Conservation (phyloP, 2,113 vertebrate genomes). For the Xyrauchen texanus region DNA sequence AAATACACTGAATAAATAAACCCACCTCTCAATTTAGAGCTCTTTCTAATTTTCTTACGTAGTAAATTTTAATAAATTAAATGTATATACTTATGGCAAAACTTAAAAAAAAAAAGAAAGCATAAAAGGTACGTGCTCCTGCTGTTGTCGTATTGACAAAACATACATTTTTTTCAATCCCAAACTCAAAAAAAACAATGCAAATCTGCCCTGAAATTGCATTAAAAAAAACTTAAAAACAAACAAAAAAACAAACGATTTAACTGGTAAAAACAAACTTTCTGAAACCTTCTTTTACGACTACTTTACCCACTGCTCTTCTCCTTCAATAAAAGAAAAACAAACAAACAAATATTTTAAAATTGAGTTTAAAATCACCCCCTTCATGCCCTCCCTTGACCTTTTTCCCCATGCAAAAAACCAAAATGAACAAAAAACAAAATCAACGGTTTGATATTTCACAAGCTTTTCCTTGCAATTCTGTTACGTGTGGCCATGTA, state of each 20-base stretch:
- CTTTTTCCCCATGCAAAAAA: constrained; percentile 78
- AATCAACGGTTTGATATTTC: constrained; percentile 72
- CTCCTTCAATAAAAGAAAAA: constrained; percentile 58
- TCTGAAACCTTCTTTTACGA: constrained; percentile 71
- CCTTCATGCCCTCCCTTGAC: constrained; percentile 59
- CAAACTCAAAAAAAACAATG: constrained; percentile 58
- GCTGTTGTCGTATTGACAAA: constrained; percentile 52
- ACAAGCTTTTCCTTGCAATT: constrained; percentile 71
- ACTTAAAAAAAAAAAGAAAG: constrained; percentile 4
- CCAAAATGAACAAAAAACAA: constrained; percentile 51
- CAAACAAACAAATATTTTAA: constrained; percentile 65
- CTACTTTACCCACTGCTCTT: constrained; percentile 52
- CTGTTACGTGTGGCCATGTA: constrained; percentile 46
- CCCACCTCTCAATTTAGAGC: constrained; percentile 55
- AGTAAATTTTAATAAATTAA: constrained; percentile 73
- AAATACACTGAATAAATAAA: constrained; percentile 60
- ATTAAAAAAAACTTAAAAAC: constrained; percentile 45
- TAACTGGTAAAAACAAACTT: constrained; percentile 75
- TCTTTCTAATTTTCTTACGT: constrained; percentile 58
- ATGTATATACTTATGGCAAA: constrained; percentile 66
- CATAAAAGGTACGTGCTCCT: constrained; percentile 51
- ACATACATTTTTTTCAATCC: constrained; percentile 53
- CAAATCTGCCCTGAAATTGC: constrained; percentile 71
- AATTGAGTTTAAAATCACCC: constrained; percentile 57
- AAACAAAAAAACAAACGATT: constrained; percentile 51